Conservation (phyloP, 1,140 invertebrate genomes). For the Panagrolaimus sp. region DNA sequence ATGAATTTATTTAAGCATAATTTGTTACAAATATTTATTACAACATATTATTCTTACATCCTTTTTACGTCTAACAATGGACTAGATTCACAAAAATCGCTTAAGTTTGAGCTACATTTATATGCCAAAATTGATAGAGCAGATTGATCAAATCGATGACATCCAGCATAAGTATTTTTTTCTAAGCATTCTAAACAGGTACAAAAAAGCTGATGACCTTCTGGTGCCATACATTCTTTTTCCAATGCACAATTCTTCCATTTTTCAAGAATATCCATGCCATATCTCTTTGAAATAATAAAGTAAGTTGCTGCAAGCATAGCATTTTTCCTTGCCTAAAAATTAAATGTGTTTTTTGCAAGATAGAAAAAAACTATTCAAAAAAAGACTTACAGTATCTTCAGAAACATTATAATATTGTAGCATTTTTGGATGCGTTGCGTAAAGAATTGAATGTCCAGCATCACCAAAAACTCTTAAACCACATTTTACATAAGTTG, state of each 20-base stretch:
- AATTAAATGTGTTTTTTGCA: too few relatives aligned
- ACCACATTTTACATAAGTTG: not conserved
- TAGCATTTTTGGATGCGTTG: not conserved
- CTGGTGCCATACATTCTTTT: not conserved
- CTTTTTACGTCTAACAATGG: too few relatives aligned
- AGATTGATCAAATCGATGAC: not conserved
- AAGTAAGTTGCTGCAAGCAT: not conserved
- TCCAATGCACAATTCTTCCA: not conserved
- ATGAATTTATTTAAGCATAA: too few relatives aligned
- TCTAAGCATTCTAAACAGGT: not conserved
- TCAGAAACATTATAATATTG: not conserved
- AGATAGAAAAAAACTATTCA: not conserved
- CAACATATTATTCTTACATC: too few relatives aligned
- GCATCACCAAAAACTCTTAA: not conserved
- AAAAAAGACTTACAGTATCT: not conserved
- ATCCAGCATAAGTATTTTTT: not conserved
- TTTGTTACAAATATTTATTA: too few relatives aligned
- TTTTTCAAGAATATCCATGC: not conserved
- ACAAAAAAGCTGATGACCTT: not conserved
- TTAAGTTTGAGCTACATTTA: not conserved
- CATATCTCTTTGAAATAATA: not conserved
- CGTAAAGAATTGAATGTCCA: not conserved
- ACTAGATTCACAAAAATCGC: not conserved
- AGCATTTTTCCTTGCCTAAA: not conserved
- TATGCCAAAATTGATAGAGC: not conserved